Conservation (phyloP, 2,113 vertebrate species). For the Monopterus albus region DNA sequence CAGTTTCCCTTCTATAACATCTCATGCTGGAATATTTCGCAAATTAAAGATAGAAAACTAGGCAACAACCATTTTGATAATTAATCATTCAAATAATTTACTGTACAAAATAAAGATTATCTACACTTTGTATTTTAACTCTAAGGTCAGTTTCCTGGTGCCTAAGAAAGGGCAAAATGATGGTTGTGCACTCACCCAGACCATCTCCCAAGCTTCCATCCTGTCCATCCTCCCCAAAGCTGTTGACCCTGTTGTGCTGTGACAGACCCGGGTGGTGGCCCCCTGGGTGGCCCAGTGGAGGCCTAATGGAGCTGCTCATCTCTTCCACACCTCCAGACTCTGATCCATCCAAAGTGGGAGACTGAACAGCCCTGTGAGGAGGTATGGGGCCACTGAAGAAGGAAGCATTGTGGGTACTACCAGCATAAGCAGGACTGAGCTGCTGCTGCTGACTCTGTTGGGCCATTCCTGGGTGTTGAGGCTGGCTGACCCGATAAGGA, state of each 20-base stretch:
- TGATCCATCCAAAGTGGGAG: conserved; percentile 86
- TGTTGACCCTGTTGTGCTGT: conserved; percentile 87
- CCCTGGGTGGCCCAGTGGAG: conserved; percentile 86
- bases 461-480: conserved; percentile 82
- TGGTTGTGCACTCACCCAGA: conserved; percentile 85
- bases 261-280: conserved; percentile 83
- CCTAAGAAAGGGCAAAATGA: background rate
- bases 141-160: background rate
- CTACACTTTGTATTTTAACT: too few relatives aligned
- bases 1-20: too few relatives aligned
- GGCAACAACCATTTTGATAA: too few relatives aligned
- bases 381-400: conserved; percentile 88
- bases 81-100: too few relatives aligned
- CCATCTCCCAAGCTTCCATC: conserved; percentile 87
- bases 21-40: too few relatives aligned
- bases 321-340: conserved; percentile 88
- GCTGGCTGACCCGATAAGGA: conserved; percentile 85
- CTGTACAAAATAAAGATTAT: too few relatives aligned
- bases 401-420: conserved; percentile 83
- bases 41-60: too few relatives aligned
- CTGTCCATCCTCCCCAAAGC: conserved; percentile 90
- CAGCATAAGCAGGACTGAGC: conserved; percentile 86
- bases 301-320: conserved; percentile 85
- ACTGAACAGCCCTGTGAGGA: conserved; percentile 88
- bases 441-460: conserved; percentile 84